Evolutionary conservation across 2,113 vertebrate genomes (phyloP).

Genomic region (Cepphus grylle): DNA sequence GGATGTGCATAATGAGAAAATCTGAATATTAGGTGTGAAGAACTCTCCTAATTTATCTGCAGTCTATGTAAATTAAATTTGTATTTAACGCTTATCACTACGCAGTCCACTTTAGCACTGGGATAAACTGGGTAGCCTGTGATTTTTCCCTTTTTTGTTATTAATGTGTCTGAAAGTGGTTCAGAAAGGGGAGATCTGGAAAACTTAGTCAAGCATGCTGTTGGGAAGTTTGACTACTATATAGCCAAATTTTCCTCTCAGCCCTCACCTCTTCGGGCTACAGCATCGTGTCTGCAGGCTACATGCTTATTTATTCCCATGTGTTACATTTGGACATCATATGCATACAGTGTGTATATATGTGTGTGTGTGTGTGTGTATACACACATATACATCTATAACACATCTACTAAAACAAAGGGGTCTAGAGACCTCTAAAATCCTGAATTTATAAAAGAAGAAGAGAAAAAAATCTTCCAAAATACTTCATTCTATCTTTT

Average conservation of each 20-base stretch:
- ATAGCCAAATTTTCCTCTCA: background rate
- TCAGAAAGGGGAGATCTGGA: background rate
- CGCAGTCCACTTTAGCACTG: background rate
- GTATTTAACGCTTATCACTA: background rate
- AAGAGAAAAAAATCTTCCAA: background rate
- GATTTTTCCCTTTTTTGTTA: background rate
- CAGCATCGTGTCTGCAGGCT: background rate
- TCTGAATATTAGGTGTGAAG: background rate
- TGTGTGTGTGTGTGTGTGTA: accelerated
- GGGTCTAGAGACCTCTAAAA: background rate
- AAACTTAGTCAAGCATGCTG: background rate
- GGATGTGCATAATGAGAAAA: background rate
- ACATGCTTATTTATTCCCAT: background rate
- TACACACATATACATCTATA: background rate
- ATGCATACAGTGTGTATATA: background rate
- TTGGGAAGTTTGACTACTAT: background rate
- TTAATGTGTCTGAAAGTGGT: background rate
- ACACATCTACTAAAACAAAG: background rate
- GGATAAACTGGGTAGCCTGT: background rate
- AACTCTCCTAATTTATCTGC: background rate
- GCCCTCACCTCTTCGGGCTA: background rate
- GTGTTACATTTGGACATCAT: background rate
- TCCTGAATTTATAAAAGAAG: background rate
- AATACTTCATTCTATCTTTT: background rate
- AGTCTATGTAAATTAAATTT: background rate